phyloP scores from a whole-genome alignment of 2,113 vertebrate species.

The Sarotherodon lohbergeri region DNA sequence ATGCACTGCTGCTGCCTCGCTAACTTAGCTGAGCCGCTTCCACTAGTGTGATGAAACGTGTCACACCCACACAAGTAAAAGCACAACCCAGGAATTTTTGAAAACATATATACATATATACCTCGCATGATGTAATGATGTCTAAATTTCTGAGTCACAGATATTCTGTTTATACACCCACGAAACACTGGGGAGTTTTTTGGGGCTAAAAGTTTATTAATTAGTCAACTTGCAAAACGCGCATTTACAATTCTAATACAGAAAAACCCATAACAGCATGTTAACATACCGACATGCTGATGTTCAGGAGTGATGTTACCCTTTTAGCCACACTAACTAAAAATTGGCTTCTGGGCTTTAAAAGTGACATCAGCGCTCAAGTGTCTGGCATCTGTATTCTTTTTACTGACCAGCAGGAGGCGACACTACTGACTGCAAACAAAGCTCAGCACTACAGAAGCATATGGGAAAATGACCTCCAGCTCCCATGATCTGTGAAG shows the following conservation, averaged over 20 bases:
- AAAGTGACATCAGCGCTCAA: neutral
- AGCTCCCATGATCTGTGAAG: neutral
- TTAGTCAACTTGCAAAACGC: neutral
- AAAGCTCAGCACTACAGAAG: neutral
- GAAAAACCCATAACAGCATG: neutral
- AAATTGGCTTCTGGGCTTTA: neutral
- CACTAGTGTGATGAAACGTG: slow-evolving; percentile 23
- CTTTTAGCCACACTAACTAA: neutral
- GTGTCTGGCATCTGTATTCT: neutral
- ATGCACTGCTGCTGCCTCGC: slow-evolving; percentile 16
- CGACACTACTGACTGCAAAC: neutral
- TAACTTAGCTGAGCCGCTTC: neutral
- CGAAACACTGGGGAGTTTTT: neutral
- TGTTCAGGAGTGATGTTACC: neutral
- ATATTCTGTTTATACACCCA: neutral
- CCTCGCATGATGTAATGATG: neutral
- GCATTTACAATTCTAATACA: neutral
- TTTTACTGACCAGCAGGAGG: neutral
- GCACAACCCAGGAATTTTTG: neutral
- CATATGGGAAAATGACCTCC: neutral
- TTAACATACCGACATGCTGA: neutral
- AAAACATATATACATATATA: neutral
- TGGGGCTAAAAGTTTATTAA: neutral
- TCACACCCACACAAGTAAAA: slow-evolving; percentile 1
- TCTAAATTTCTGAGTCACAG: neutral